Conservation (phyloP, 2,797 vertebrate species). For the Sebastes trivittatus region DNA sequence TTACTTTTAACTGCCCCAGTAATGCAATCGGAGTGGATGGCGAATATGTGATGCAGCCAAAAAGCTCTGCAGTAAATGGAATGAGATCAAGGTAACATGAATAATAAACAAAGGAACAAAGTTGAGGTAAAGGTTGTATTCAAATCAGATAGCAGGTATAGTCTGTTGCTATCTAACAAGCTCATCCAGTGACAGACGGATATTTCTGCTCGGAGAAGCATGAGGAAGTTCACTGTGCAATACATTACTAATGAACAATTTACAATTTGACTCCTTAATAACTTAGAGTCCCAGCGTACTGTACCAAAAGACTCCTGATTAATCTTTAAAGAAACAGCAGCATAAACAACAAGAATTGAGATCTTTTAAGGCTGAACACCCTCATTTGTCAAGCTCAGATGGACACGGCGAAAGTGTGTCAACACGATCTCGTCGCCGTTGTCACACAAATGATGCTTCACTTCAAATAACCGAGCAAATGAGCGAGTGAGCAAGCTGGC, state of each 20-base stretch:
- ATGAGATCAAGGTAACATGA: constrained; percentile 58
- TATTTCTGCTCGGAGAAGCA: constrained; percentile 33
- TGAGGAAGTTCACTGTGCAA: constrained; percentile 34
- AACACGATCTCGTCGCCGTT: constrained; percentile 36
- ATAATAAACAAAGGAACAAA: constrained; percentile 61
- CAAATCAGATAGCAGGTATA: constrained; percentile 36
- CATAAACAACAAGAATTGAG: constrained; percentile 41
- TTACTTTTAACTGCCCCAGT: constrained; percentile 64
- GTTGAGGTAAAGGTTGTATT: constrained; percentile 55
- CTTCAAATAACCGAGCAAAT: constrained; percentile 52
- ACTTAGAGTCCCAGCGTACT: constrained; percentile 51
- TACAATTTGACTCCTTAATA: constrained; percentile 64
- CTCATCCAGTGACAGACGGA: constrained; percentile 8
- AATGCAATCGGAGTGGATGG: constrained; percentile 57
- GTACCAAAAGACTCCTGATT: constrained; percentile 55
- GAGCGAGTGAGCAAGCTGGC: constrained; percentile 20
- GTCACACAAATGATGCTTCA: constrained; percentile 55
- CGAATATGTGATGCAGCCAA: constrained; percentile 41
- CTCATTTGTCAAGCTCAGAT: constrained; percentile 63
- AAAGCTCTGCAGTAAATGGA: constrained; percentile 52
- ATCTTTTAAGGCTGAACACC: constrained; percentile 56
- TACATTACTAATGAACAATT: constrained; percentile 69
- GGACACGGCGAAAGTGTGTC: constrained; percentile 46
- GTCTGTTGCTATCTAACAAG: constrained; percentile 29
- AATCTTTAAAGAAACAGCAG: constrained; percentile 54